Conservation (phyloP, 2,113 vertebrate species). For the Phyllostomus hastatus region DNA sequence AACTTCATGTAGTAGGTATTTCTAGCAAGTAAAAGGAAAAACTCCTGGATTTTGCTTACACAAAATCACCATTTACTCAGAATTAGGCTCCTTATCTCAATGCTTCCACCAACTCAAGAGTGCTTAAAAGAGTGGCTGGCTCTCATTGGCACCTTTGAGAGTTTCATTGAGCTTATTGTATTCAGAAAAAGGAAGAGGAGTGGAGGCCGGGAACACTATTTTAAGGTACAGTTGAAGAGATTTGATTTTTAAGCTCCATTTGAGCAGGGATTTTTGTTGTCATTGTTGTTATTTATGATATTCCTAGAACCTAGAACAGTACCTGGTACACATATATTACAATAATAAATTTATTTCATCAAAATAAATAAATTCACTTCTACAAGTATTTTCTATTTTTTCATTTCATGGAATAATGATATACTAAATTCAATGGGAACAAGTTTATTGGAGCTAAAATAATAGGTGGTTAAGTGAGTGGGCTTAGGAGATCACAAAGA, state of each 20-base stretch:
- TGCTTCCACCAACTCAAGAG: constrained; percentile 14
- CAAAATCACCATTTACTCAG: constrained; percentile 10
- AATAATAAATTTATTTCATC: background rate
- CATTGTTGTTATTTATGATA: background rate
- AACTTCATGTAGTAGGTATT: background rate
- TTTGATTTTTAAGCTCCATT: background rate
- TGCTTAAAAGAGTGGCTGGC: background rate
- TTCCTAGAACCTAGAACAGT: background rate
- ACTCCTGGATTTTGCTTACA: background rate
- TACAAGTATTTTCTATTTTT: constrained; percentile 3
- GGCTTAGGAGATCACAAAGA: background rate
- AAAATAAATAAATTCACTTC: background rate
- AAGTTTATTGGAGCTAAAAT: background rate
- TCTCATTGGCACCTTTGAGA: background rate
- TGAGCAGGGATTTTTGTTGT: background rate
- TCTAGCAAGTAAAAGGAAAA: background rate
- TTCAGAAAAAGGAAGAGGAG: background rate
- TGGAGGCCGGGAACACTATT: background rate
- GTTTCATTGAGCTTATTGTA: constrained; percentile 36
- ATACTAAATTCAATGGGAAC: background rate
- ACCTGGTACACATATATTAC: background rate
- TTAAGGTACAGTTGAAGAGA: background rate
- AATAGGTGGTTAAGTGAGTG: background rate
- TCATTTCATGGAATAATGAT: background rate
- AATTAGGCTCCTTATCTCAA: constrained; percentile 28